Conservation (phyloP, 2,113 vertebrate genomes). For the Chunga burmeisteri region DNA sequence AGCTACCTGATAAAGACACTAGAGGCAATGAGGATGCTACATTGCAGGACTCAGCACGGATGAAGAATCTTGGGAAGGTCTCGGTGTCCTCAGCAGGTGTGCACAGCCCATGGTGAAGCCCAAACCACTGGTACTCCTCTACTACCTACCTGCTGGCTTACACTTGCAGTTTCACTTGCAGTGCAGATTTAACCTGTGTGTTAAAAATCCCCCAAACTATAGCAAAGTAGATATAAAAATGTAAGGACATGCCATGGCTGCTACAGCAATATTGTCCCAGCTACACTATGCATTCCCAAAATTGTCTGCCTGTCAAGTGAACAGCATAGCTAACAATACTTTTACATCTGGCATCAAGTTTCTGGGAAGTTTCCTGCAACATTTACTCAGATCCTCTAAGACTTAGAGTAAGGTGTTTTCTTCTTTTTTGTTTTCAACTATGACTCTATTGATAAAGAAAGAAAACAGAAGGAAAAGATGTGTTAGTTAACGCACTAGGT, state of each 20-base stretch:
- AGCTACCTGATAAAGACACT: neutral
- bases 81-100: neutral
- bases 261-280: neutral
- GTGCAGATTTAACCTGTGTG: neutral
- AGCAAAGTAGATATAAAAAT: neutral
- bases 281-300: neutral
- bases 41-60: neutral
- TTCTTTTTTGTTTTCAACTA: neutral
- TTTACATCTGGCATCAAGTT: neutral
- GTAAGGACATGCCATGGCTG: neutral
- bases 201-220: neutral
- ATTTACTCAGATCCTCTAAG: neutral
- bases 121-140: neutral
- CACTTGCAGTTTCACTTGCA: neutral
- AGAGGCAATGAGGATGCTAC: neutral
- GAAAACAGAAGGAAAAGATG: neutral
- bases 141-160: neutral
- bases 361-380: neutral
- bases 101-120: neutral
- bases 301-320: neutral
- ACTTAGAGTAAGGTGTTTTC: neutral
- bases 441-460: neutral
- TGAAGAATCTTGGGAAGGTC: neutral
- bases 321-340: neutral
- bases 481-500: neutral